Conservation (phyloP, 2,888 invertebrate genomes). For the Coenonympha arcania region DNA sequence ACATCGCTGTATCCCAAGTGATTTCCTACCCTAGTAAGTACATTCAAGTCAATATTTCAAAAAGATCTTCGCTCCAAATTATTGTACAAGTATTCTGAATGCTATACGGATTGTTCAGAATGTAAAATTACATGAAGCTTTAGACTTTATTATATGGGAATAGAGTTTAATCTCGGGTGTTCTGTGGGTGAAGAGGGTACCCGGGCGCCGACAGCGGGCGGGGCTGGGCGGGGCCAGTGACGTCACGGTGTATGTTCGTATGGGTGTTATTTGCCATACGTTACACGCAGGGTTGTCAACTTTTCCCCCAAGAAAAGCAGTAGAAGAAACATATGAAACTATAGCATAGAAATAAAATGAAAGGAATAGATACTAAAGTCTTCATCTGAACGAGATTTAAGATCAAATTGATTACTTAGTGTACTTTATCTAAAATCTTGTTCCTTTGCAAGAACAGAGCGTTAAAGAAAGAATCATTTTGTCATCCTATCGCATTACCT, state of each 20-base stretch:
- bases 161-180: slow-evolving; percentile 18
- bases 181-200: slow-evolving; percentile 22
- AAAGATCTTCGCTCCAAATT: slow-evolving; percentile 5
- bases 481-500: too few species aligned
- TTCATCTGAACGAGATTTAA: too few species aligned
- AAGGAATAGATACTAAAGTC: too few species aligned
- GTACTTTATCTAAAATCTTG: too few species aligned
- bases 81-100: background rate
- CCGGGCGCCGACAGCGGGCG: slow-evolving; percentile 50
- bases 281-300: too few species aligned
- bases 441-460: too few species aligned
- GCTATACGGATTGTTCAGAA: too few species aligned
- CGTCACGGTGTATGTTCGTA: slow-evolving; percentile 35
- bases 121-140: background rate
- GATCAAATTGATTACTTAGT: too few species aligned
- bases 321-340: too few species aligned
- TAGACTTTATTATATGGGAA: background rate
- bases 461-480: too few species aligned
- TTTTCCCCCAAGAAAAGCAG: slow-evolving; percentile 15
- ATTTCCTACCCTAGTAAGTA: slow-evolving; percentile 1
- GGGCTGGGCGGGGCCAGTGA: slow-evolving; percentile 61
- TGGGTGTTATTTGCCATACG: slow-evolving; percentile 4
- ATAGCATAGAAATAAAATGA: too few species aligned
- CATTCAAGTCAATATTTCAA: slow-evolving; percentile 8
- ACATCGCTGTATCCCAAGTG: background rate